These are phyloP conservation scores for Hydroisotoma schaefferi DNA, from an alignment of 2,888 invertebrate species.

Conservation along the genomic window DNA sequence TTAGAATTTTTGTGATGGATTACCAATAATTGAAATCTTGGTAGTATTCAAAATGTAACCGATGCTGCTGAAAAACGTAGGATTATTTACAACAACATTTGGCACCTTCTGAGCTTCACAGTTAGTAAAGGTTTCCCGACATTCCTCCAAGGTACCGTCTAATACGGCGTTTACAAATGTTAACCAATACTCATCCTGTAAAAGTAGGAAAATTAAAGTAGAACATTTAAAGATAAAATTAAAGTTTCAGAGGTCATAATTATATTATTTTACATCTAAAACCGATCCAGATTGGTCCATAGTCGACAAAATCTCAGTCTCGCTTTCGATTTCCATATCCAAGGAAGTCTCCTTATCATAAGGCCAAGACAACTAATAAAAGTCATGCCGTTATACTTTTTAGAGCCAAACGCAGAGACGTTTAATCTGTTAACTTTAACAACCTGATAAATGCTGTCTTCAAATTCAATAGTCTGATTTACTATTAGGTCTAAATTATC, in stretches of 20 bases:
- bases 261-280: too few species aligned
- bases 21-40: conserved; percentile 59
- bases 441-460: too few species aligned
- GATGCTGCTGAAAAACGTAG: conserved; percentile 67
- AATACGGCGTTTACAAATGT: conserved; percentile 67
- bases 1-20: conserved; percentile 25
- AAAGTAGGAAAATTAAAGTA: conserved; percentile 32
- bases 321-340: too few species aligned
- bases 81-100: conserved; percentile 63
- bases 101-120: neutral
- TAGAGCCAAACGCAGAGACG: too few species aligned
- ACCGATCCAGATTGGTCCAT: too few species aligned
- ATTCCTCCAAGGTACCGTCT: conserved; percentile 55
- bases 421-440: too few species aligned
- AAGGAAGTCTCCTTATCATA: too few species aligned
- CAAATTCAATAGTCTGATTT: conserved; percentile 61
- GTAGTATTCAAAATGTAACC: conserved; percentile 62
- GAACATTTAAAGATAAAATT: conserved; percentile 7
- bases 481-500: conserved; percentile 57
- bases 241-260: too few species aligned
- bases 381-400: too few species aligned
- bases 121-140: conserved; percentile 51
- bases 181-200: conserved; percentile 68
- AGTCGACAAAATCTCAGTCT: too few species aligned
- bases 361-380: too few species aligned